Conservation (phyloP, 2,888 invertebrate species). For the Agapetus fuscipes region DNA sequence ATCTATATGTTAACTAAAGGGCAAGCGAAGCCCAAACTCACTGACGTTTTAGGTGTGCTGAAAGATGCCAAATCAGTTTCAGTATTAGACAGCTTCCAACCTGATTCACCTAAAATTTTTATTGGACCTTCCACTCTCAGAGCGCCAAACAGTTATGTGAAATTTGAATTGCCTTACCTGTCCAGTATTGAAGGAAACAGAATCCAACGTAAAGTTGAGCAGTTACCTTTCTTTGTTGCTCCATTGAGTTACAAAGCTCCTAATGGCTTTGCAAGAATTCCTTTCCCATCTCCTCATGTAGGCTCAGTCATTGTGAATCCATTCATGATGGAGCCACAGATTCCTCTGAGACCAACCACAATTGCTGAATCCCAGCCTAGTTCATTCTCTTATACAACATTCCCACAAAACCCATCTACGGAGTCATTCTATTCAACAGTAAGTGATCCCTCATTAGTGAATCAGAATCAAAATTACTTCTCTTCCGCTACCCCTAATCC, state of each 20-base stretch:
- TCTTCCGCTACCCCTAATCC: slow-evolving; percentile 19
- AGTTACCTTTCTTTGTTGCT: slow-evolving; percentile 76
- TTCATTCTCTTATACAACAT: slow-evolving; percentile 27
- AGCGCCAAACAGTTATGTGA: slow-evolving; percentile 61
- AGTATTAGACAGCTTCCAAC: slow-evolving; percentile 63
- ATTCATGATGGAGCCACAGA: slow-evolving; percentile 30
- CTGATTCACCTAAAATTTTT: slow-evolving; percentile 65
- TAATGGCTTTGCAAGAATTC: slow-evolving; percentile 73
- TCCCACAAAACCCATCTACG: slow-evolving; percentile 17
- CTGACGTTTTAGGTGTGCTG: slow-evolving; percentile 60
- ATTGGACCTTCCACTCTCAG: slow-evolving; percentile 70
- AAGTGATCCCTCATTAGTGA: slow-evolving; percentile 7
- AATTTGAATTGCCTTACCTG: slow-evolving; percentile 75
- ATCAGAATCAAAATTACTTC: slow-evolving; percentile 14
- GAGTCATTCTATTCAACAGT: slow-evolving; percentile 15
- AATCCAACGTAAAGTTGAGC: slow-evolving; percentile 60
- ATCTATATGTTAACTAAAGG: slow-evolving; percentile 61
- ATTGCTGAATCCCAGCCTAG: slow-evolving; percentile 23
- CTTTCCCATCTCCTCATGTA: slow-evolving; percentile 77
- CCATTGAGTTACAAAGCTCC: slow-evolving; percentile 79
- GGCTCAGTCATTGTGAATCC: slow-evolving; percentile 73
- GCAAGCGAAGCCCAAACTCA: slow-evolving; percentile 45
- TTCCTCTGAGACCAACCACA: slow-evolving; percentile 23
- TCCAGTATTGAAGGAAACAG: slow-evolving; percentile 60
- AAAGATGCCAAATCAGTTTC: slow-evolving; percentile 64